phyloP scores from a whole-genome alignment of 2,113 vertebrate species.

The Ceratotherium simum region DNA sequence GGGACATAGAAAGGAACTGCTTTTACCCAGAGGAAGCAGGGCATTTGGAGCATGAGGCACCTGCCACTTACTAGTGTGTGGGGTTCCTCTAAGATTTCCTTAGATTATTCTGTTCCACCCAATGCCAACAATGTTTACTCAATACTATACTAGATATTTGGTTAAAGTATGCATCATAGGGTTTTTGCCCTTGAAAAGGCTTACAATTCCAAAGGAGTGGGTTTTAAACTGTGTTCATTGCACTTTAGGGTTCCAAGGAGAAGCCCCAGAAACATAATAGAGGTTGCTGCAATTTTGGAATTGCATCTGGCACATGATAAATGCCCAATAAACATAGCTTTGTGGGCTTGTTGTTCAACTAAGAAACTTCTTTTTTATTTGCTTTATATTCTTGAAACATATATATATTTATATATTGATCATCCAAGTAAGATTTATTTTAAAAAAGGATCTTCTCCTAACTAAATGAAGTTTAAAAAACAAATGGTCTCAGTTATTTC shows the following conservation, averaged over 20 bases:
- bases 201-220: background rate
- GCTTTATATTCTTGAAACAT: background rate
- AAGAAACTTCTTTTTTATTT: slow-evolving; percentile 25
- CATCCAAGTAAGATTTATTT: slow-evolving; percentile 33
- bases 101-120: background rate
- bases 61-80: background rate
- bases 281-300: background rate
- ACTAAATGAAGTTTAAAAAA: slow-evolving; percentile 26
- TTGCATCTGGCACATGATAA: background rate
- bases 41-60: background rate
- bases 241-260: background rate
- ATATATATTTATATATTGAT: background rate
- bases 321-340: background rate
- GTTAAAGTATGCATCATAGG: background rate
- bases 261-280: background rate
- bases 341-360: background rate
- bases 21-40: background rate
- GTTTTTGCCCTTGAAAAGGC: background rate
- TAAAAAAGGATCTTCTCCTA: background rate
- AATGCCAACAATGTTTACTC: background rate
- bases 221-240: background rate
- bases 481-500: background rate
- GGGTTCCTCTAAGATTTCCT: background rate
- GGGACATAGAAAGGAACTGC: background rate
- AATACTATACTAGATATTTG: background rate